phyloP scores from a whole-genome alignment of 2,113 vertebrate genomes.

The Galeopterus variegatus region DNA sequence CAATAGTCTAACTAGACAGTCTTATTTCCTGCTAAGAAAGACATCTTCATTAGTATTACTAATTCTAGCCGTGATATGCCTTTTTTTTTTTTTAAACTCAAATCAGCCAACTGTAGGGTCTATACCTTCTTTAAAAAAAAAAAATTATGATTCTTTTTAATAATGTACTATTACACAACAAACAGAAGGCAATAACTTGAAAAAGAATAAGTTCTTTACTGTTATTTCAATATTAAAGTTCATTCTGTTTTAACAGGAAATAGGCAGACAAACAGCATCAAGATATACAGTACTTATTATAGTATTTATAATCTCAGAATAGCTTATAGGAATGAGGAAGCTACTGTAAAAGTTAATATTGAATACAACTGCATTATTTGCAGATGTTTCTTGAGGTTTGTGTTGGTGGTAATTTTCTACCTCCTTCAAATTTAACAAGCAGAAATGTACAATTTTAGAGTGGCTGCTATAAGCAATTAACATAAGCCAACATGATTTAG shows the following conservation, averaged over 20 bases:
- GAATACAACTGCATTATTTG: background rate
- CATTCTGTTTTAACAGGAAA: slow-evolving; percentile 7
- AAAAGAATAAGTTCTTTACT: slow-evolving; percentile 15
- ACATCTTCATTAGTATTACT: background rate
- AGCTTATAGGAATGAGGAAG: background rate
- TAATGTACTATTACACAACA: background rate
- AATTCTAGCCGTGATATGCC: background rate
- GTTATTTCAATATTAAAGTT: slow-evolving; percentile 43
- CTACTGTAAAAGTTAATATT: background rate
- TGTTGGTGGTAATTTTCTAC: slow-evolving; percentile 37
- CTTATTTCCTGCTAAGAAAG: slow-evolving; percentile 19
- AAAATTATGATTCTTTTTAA: background rate
- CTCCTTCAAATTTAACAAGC: slow-evolving; percentile 62
- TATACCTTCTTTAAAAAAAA: slow-evolving; percentile 2
- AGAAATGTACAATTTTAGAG: slow-evolving; percentile 47
- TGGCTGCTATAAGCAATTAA: slow-evolving; percentile 12
- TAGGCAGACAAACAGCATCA: slow-evolving; percentile 10
- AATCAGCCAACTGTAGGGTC: background rate
- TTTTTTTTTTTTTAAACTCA: slow-evolving; percentile 55
- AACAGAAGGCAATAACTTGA: background rate
- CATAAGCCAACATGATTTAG: background rate
- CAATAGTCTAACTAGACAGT: slow-evolving; percentile 16
- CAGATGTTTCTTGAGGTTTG: background rate
- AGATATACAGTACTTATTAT: background rate
- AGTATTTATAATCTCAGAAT: background rate